Conservation (phyloP, 2,888 invertebrate species). For the Drosophila tanythrix region DNA sequence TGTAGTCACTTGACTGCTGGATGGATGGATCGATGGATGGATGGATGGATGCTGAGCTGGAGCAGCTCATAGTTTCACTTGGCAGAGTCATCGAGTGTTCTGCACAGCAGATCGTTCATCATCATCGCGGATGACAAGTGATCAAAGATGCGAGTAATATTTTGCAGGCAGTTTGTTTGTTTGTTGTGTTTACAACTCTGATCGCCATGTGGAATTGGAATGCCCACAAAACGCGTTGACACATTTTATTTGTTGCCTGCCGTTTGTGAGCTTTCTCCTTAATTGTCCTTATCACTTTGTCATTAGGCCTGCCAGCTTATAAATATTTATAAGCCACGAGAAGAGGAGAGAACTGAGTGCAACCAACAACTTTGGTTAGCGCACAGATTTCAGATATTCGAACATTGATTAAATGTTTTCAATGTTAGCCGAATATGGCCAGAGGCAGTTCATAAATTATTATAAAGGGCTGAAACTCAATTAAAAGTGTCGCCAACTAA, state of each 20-base stretch:
- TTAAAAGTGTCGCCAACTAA: constrained; percentile 70
- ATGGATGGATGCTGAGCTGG: constrained; percentile 11
- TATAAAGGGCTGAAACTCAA: constrained; percentile 72
- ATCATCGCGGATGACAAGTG: constrained; percentile 77
- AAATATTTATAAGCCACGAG: constrained; percentile 66
- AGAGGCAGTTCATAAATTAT: constrained; percentile 71
- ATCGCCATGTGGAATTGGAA: constrained; percentile 48
- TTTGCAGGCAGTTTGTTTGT: constrained; percentile 72
- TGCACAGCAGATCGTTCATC: constrained; percentile 65
- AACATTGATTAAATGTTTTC: constrained; percentile 77
- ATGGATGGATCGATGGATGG: background rate
- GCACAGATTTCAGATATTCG: constrained; percentile 74
- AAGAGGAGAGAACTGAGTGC: background rate
- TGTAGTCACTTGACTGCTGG: background rate
- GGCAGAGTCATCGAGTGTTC: constrained; percentile 3
- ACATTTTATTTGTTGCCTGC: constrained; percentile 65
- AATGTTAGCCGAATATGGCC: constrained; percentile 70
- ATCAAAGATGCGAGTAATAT: constrained; percentile 77
- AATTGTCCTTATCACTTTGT: constrained; percentile 80
- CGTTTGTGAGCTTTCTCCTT: constrained; percentile 68
- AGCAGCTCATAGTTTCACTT: constrained; percentile 6
- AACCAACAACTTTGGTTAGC: constrained; percentile 43
- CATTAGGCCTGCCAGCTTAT: constrained; percentile 68
- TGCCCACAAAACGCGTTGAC: constrained; percentile 62
- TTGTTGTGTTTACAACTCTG: constrained; percentile 61